Base-by-base conservation (phyloP, 2,888 invertebrate genomes). In the Craniophora ligustri region DNA sequence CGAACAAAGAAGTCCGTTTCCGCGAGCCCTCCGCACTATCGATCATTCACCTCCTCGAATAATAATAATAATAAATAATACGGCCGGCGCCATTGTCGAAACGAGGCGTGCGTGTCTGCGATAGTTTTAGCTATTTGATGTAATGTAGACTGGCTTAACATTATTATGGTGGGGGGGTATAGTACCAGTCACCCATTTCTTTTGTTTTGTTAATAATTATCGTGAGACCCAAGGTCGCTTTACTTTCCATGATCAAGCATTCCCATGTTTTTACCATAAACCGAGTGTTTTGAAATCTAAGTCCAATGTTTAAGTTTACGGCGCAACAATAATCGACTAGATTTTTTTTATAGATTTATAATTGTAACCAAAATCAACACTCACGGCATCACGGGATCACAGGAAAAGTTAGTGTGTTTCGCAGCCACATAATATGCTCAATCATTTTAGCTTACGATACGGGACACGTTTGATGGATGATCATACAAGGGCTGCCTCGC, bases 31-130 rank as follows among this genome's bases (percentile, higher is more conserved):
- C 79, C 72, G 68, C 69, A 56, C 85, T 82, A 93, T 93, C 92
- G 91, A 92, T 92, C 91, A 91, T 86, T 83, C 84, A 84, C 85
- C 87, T 85, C 84, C 83, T 85, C 85, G 84, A 88, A 91, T 91
- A 91, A 92, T 90, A 92, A 91, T 90, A 92, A 91, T 91, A 89
- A 91, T 90, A 89, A 90, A 88, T 89, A 90, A 88, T 84, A 82
- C 84, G 84, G 85, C 84, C 80, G 79, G 72, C 81, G 85, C 89
- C 82, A 87, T 89, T 91, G 90, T 91, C 86, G 85, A 82, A 84
- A 84, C 83, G 82, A 81, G 81, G 81, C 79, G 87, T 87, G 89
- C 88, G 88, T 87, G 89, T 82, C 85, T 82, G 80, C 82, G 81
- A 84, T 87, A 89, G 85, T 88, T 87, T 81, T 75, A 76, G 79